Base-by-base conservation (phyloP, 2,797 vertebrate genomes). In the Glossophaga mutica region DNA sequence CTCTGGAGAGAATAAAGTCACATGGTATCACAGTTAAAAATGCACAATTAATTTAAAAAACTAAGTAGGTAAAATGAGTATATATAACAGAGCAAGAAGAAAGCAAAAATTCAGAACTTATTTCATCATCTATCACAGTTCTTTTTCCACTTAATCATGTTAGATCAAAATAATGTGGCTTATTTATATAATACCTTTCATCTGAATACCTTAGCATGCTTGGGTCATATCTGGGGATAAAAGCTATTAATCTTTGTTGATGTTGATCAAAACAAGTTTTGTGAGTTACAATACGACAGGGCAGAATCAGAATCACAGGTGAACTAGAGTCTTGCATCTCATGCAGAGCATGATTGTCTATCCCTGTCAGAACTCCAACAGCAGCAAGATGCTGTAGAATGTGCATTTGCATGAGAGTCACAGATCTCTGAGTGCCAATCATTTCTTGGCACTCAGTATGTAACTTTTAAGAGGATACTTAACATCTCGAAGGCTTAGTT, bases 41-140 rank as follows among this genome's bases (percentile, higher is more conserved):
- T 50, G 15, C 15, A 62, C 55, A 79, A 48, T 91, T 93, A 84
- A 84, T 90, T 90, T 44, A 48, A 46, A 84, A 84, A 50, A 10
- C n/a, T 71, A 91, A 78, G 68, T 92, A 76, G 22, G 32, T 83
- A 90, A 73, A 96, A 92, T 42, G 32, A 94, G 77, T 34, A 59
- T 29, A 92, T 34, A 59, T 29, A 92, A 90, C 0, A 37, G 32
- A 95, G 29, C 48, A 87, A 92, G 55, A 71, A 94, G 88, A 32
- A 42, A 29, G 26, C 55, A 44, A 81, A 91, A 85, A 42, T 77
- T 94, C 32, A 59, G 89, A 94, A 90, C 65, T 42, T 76, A 10
- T 39, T 42, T 46, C 8, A 86, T 94, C 57, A 81, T 16, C 48
- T 77, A 77, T 70, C n/a, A 92, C 21, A 52, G 29, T 87, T 90